Base-by-base conservation (phyloP, 2,888 invertebrate species). In the Punctoribates punctum region DNA sequence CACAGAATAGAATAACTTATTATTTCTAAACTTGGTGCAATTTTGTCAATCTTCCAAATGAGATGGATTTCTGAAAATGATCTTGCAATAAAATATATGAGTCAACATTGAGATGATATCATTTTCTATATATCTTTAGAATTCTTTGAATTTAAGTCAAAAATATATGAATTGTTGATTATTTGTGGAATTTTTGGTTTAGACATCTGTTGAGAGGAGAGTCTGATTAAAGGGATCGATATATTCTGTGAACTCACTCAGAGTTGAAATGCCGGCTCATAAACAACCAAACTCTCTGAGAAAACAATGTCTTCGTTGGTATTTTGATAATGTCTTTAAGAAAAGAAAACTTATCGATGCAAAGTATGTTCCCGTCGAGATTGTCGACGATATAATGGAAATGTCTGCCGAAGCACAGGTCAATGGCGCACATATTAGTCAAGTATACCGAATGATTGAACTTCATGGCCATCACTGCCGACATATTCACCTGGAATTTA, bases 371-470 rank as follows among this genome's bases (percentile, higher is more conserved):
- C 57, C 57, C 2, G 57, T 57, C 3, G 57, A 57, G 23, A 57
- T 57, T 23, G 57, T 57, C 11, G 57, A 57, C 13, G 57, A 57
- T 13, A 57, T 57, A 3, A 57, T 57, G 57, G 9, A 57, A 3
- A 11, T 57, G 57, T 23, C n/a, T 11, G 11, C 25, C 23, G 57
- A 25, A 23, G 57, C 57, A 20, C 57, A 57, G 13, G 57, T 25
- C 9, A 57, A 57, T 20, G 57, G 57, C 20, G 57, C 57, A 23
- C 57, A 57, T 13, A 57, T 57, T 4, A 57, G 23, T 20, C 57
- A 57, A 57, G 57, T 57, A 6, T 57, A 57, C 23, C 57, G n/a
- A 57, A 57, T 57, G 57, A 57, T 57, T 57, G 57, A 57, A 23
- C n/a, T 57, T 23, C 57, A 57, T n/a, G 57, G 57, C 6, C 57